These are phyloP conservation scores for Achlya flavicornis DNA, from an alignment of 2,888 invertebrate genomes.

Conservation along the genomic window DNA sequence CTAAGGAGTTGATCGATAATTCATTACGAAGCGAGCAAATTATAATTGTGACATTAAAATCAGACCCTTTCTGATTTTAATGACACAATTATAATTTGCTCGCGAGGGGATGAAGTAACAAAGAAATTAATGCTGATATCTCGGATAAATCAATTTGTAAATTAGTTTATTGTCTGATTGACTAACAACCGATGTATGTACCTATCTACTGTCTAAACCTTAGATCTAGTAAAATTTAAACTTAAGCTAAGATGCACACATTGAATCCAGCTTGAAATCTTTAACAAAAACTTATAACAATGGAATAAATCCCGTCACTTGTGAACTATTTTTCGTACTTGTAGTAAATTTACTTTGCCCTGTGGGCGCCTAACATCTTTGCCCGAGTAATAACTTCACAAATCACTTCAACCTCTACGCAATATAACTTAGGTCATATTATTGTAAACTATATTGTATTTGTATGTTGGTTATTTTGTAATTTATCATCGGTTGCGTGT, in stretches of 20 bases:
- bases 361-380: conserved; percentile 19
- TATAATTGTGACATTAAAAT: not conserved
- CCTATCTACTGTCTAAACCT: too few relatives aligned
- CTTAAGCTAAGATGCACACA: too few relatives aligned
- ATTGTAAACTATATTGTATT: not conserved
- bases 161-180: too few relatives aligned
- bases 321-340: too few relatives aligned
- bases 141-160: not conserved
- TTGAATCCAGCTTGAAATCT: too few relatives aligned
- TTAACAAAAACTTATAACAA: too few relatives aligned
- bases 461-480: conserved; percentile 13
- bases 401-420: not conserved
- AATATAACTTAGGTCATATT: conserved; percentile 2
- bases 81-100: too few relatives aligned
- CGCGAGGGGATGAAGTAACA: too few relatives aligned
- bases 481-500: conserved; percentile 22
- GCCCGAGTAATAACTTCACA: conserved; percentile 14
- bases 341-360: conserved; percentile 20
- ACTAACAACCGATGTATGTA: too few relatives aligned
- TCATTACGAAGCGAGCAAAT: conserved; percentile 9
- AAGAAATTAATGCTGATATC: not conserved
- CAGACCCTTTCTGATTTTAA: too few relatives aligned
- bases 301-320: too few relatives aligned
- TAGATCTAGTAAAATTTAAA: too few relatives aligned
- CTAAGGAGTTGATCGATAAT: not conserved